These are phyloP conservation scores for Cantharis lateralis DNA, from an alignment of 2,888 invertebrate species.

Conservation along the genomic window DNA sequence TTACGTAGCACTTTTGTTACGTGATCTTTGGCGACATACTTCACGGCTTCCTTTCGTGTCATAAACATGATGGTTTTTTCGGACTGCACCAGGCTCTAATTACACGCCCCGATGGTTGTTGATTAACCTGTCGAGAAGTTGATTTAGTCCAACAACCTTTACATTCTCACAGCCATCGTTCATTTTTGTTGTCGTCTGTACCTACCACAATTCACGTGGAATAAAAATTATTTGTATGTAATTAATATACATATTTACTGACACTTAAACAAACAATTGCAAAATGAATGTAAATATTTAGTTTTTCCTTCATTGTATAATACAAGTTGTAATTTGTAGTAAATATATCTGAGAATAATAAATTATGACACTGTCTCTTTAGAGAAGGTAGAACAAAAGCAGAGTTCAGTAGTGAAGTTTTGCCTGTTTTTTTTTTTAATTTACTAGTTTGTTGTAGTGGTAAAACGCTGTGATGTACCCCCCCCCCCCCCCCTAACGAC, in stretches of 20 bases:
- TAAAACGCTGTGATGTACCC: too few relatives aligned
- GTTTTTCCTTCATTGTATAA: too few relatives aligned
- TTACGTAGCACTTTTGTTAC: conserved; percentile 26
- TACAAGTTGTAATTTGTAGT: too few relatives aligned
- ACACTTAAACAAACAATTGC: neutral
- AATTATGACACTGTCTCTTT: too few relatives aligned
- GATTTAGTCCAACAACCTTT: neutral
- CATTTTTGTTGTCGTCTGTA: neutral
- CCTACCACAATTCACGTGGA: neutral
- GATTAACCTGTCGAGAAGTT: conserved; percentile 11
- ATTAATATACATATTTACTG: too few relatives aligned
- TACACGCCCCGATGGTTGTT: conserved; percentile 11
- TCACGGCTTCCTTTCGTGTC: conserved; percentile 16
- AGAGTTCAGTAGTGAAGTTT: too few relatives aligned
- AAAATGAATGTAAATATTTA: neutral
- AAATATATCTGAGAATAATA: too few relatives aligned
- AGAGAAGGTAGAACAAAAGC: too few relatives aligned
- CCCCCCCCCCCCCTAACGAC: too few relatives aligned
- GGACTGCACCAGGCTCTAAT: conserved; percentile 7
- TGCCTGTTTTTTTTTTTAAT: too few relatives aligned
- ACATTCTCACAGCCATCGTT: neutral
- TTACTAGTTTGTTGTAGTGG: too few relatives aligned
- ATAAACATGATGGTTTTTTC: conserved; percentile 10
- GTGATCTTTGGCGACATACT: conserved; percentile 25
- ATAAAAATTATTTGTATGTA: neutral